phyloP scores from a whole-genome alignment of 35 echinoderm and acorn worm genomes.

The Lytechinus variegatus region DNA sequence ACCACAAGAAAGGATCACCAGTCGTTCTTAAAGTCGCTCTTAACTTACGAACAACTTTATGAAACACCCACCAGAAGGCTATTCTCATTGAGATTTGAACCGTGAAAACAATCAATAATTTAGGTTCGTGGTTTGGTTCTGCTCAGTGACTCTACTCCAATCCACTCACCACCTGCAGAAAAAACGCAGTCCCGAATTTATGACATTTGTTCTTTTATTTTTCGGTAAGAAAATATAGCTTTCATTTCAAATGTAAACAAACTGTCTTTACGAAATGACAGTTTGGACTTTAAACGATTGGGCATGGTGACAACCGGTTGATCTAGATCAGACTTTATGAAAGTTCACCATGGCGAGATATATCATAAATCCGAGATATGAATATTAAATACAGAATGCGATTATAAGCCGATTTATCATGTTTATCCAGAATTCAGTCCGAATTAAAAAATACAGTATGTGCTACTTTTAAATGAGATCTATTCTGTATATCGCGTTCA shows the following conservation, averaged over 20 bases:
- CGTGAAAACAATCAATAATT: not conserved
- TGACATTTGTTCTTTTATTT: not conserved
- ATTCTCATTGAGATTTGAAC: slow-evolving; percentile 13
- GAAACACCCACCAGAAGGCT: too few relatives aligned
- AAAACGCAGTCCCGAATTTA: not conserved
- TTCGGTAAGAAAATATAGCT: not conserved
- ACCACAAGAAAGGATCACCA: too few relatives aligned
- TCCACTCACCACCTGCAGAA: not conserved
- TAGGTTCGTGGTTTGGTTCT: not conserved
- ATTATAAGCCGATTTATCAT: too few relatives aligned
- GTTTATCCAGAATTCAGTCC: too few relatives aligned
- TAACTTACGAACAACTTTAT: too few relatives aligned
- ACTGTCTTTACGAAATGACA: not conserved
- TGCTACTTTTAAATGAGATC: too few relatives aligned
- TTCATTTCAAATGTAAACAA: not conserved
- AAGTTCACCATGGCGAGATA: not conserved
- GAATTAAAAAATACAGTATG: too few relatives aligned
- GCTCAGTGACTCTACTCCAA: not conserved
- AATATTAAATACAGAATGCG: too few relatives aligned
- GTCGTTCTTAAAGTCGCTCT: too few relatives aligned
- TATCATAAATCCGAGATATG: not conserved
- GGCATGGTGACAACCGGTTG: not conserved
- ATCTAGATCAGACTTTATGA: not conserved
- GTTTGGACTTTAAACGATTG: not conserved
- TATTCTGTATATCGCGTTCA: too few relatives aligned